Base-by-base conservation (phyloP, 92 coral and sea anemone genomes). In the Nematostella vectensis region DNA sequence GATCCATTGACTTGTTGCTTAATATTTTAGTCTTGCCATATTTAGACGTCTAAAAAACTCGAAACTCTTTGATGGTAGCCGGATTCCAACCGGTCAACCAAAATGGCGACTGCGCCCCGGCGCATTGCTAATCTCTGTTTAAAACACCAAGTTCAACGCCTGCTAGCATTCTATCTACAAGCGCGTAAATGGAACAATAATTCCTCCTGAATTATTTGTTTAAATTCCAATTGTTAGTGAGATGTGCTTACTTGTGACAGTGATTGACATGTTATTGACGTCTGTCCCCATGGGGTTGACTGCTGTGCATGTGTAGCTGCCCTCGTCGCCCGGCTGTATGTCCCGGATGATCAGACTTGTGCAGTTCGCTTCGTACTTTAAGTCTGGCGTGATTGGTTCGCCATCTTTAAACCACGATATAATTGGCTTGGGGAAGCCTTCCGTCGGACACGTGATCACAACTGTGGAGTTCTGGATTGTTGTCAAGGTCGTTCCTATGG, bases 281-380 rank as follows among this genome's bases (percentile, higher is more conserved):
- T 69, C 74, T 16, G 72, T 64, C 6, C 95, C 95, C 44, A 57
- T 79, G 1, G 47, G 31, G 65, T 76, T 85, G 25, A 72, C 55
- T 38, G 95, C 95, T 25, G 71, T 48, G 45, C 95, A 85, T 25
- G 72, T 68, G 29, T 75, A 80, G 33, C 51, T 38, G 3, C 88
- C 95, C 9, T 63, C 74, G 47, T 85, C 88, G 1, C 29, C 25
- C 22, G 50, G 66, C 44, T 52, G 68, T 2, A 85, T 72, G 15
- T 17, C 58, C 16, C 27, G 47, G 29, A 85, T 50, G 6, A 81
- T 77, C 71, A 85, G 47, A 4, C 69, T 60, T 8, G 68, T 53
- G 37, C 63, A 47, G 44, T 61, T 68, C 39, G 70, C 33, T 42
- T 48, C 38, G 61, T 55, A 62, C 54, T 58, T 77, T 18, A 38